Conservation (phyloP, 1,140 invertebrate species). For the Coenobita brevimanus region DNA sequence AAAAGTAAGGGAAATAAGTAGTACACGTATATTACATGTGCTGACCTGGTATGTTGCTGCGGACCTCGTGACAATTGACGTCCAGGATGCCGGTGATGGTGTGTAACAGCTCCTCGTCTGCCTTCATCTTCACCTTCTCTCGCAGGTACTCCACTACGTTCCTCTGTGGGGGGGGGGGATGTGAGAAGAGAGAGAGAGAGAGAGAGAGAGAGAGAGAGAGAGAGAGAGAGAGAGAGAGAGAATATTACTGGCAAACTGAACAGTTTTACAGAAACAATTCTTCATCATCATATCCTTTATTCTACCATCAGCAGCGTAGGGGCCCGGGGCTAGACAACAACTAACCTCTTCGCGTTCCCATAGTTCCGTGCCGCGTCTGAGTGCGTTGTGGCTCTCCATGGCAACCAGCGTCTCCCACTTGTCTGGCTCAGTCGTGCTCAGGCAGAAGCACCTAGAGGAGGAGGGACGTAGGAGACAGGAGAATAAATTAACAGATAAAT, state of each 20-base stretch:
- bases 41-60: constrained; percentile 57
- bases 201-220: not conserved
- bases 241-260: not conserved
- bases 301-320: too few relatives aligned
- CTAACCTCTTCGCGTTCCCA: constrained; percentile 64
- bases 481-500: not conserved
- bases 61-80: constrained; percentile 68
- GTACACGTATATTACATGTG: too few relatives aligned
- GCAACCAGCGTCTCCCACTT: constrained; percentile 64
- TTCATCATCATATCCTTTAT: too few relatives aligned
- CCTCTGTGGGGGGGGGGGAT: constrained; percentile 1
- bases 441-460: constrained; percentile 40
- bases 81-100: constrained; percentile 66
- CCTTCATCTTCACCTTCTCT: constrained; percentile 35
- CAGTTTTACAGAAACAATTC: too few relatives aligned
- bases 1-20: too few relatives aligned
- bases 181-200: not conserved
- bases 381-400: constrained; percentile 67
- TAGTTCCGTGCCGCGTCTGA: constrained; percentile 62
- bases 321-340: too few relatives aligned
- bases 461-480: not conserved
- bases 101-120: constrained; percentile 42
- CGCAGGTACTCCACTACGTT: constrained; percentile 64
- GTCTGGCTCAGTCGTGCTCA: constrained; percentile 26
- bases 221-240: not conserved